Conservation (phyloP, 2,113 vertebrate species). For the Synodontis membranacea region DNA sequence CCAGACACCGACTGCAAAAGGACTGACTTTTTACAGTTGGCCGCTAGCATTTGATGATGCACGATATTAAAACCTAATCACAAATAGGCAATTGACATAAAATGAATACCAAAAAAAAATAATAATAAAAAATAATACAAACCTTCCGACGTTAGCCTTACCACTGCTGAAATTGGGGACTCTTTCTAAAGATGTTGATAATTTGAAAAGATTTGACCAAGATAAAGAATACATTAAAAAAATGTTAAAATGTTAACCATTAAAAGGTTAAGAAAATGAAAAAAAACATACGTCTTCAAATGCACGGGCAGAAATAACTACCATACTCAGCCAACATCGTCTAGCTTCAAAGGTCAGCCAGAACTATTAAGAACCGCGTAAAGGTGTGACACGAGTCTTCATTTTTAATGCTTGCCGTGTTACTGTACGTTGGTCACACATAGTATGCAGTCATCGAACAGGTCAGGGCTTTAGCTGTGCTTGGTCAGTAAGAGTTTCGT, state of each 20-base stretch:
- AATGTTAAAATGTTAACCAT: too few species aligned
- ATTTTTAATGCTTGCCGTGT: neutral
- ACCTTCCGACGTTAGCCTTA: too few species aligned
- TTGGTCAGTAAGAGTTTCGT: too few species aligned
- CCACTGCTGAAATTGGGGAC: neutral
- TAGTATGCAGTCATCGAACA: neutral
- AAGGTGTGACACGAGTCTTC: neutral
- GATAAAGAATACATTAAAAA: neutral
- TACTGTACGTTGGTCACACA: neutral
- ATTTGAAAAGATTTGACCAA: neutral
- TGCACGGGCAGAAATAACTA: neutral
- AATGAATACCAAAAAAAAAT: too few species aligned
- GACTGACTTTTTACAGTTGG: neutral
- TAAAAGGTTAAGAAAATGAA: neutral
- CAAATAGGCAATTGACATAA: neutral
- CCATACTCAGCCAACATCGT: neutral
- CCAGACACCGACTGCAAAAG: neutral
- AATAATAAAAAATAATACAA: too few species aligned
- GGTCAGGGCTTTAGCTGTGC: neutral
- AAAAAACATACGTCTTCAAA: neutral
- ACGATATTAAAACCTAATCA: neutral
- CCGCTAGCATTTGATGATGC: neutral
- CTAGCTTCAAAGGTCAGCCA: neutral
- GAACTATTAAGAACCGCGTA: neutral
- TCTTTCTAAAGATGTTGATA: neutral